phyloP scores from a whole-genome alignment of 2,113 vertebrate genomes.

The Axis porcinus region DNA sequence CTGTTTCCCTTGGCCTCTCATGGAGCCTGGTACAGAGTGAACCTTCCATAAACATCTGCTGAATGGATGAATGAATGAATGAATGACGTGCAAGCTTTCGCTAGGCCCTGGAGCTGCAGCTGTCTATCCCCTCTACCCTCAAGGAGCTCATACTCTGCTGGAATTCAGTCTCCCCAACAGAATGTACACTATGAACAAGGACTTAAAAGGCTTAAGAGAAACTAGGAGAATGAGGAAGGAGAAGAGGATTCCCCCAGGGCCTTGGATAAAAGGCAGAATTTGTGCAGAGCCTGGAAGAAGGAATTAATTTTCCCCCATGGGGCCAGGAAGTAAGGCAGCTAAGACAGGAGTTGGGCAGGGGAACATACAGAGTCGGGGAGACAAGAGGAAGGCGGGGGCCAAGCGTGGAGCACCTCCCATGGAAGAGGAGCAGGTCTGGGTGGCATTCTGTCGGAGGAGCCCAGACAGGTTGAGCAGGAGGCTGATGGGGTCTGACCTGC shows the following conservation, averaged over 20 bases:
- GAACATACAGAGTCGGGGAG: neutral
- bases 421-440: neutral
- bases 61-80: neutral
- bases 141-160: neutral
- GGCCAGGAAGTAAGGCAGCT: neutral
- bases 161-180: neutral
- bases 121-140: too few relatives aligned
- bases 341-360: neutral
- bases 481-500: neutral
- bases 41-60: neutral
- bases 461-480: neutral
- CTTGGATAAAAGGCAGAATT: neutral
- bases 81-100: neutral
- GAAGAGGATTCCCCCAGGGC: neutral
- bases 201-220: neutral
- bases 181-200: neutral
- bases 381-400: neutral
- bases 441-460: neutral
- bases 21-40: neutral
- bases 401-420: fast-evolving
- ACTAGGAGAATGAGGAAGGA: neutral
- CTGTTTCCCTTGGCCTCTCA: neutral
- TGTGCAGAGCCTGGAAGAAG: neutral
- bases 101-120: neutral
- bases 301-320: neutral